These are phyloP conservation scores for Bos indicus DNA, from an alignment of 2,113 vertebrate genomes.

Conservation along the genomic window DNA sequence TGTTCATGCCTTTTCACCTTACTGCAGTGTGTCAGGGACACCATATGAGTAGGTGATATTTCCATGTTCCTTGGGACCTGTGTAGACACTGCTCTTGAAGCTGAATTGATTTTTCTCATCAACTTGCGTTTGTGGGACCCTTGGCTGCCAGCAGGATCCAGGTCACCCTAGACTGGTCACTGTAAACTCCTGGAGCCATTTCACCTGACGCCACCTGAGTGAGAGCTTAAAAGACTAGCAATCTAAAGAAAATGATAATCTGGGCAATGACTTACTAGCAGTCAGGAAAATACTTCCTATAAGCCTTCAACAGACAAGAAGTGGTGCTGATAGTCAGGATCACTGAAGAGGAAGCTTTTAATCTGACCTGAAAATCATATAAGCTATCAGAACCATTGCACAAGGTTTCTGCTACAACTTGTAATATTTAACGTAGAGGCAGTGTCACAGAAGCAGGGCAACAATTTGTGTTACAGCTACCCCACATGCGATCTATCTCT, in stretches of 20 bases:
- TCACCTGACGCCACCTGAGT: background rate
- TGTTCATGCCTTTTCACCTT: background rate
- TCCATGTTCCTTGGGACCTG: background rate
- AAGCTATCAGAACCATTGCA: background rate
- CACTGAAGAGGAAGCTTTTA: background rate
- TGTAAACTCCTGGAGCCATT: background rate
- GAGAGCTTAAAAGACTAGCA: background rate
- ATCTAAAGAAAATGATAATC: background rate
- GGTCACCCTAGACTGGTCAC: background rate
- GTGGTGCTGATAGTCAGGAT: background rate
- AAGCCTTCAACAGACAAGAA: background rate
- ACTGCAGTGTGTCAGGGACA: no score
- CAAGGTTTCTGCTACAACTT: background rate
- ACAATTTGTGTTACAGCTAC: background rate
- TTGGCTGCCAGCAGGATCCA: background rate
- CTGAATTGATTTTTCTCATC: background rate
- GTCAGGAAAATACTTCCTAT: background rate
- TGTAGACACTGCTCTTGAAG: background rate
- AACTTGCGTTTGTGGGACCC: background rate
- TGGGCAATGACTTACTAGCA: background rate
- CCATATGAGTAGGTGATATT: background rate
- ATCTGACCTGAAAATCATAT: background rate
- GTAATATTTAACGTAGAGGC: background rate
- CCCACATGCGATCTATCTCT: background rate
- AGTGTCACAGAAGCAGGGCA: background rate